Base-by-base conservation (phyloP, 2,113 vertebrate genomes). In the Tupaia chinensis region DNA sequence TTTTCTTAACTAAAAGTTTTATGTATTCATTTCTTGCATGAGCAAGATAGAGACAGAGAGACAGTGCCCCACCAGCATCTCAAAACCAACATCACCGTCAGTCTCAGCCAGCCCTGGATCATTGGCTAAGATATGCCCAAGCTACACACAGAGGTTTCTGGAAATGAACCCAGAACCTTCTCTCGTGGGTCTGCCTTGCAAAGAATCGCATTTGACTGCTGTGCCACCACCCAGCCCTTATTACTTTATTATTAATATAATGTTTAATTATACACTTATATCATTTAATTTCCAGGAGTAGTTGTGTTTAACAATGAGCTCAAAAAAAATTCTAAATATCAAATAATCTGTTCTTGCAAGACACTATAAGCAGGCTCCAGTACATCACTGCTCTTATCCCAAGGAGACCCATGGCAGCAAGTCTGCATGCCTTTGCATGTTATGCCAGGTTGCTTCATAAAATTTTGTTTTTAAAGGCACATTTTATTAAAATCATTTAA, bases 271-370 rank as follows among this genome's bases (percentile, higher is more conserved):
- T 56, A 82, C 34, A 5, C 54, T 86, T 68, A 9, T 16, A 12
- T n/a, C 12, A 66, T 77, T 76, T n/a, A 76, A 72, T 32, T 93
- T 93, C 85, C 86, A 80, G 63, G 53, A 9, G 86, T 58, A 3
- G 16, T 12, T 29, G 0, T 78, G 44, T 58, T 86, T 65, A 89
- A 74, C 10, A 16, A 13, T 19, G n/a, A 44, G 7, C 34, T 72
- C 22, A 29, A 8, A 56, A 56, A 82, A 79, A 82, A 32, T 63
- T 12, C 34, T 74, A 61, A 22, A 70, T 84, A 58, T 13, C 53
- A 68, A 86, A 79, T 14, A 84, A 15, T 2, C 2, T 20, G 1
- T 66, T 66, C n/a, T 70, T n/a, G 6, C 0, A 0, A 29, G 63
- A 7, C 27, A 68, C 2, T 20, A 27, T 2, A 58, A 20, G 5